Evolutionary conservation across 2,797 vertebrate species (phyloP), one percentile per base, ranked within the genome.

Genomic region (Paguma larvata): DNA sequence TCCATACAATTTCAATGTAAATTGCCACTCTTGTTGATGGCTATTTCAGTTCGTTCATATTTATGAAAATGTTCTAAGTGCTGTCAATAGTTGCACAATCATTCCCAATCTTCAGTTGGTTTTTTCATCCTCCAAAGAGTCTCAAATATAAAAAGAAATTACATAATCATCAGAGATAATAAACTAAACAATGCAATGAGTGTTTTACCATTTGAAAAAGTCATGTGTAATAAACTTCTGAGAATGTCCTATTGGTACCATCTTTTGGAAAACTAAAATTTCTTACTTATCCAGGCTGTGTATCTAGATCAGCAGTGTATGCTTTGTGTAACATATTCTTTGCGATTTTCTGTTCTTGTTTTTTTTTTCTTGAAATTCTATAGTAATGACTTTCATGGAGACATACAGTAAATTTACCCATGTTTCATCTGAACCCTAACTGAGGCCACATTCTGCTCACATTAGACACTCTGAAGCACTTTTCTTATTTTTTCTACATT

Each of bases 211-310:
- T 59, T 88, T 94, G 30, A 84, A 75, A 25, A 86, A 83, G 51
- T 89, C 79, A 4, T 27, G n/a, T 80, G 10, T 83, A 80, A 78
- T 84, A 93, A 79, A 56, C 73, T 91, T 91, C 25, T 84, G 32
- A 63, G 63, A 94, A 53, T 8, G 56, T 67, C 11, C 21, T 62
- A 34, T 78, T 79, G 63, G 8, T 32, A 34, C 23, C 73, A 3
- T 46, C 59, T 41, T 91, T 91, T 67, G 77, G 41, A 82, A 89
- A 94, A 65, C 0, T 11, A 63, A 79, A 44, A 48, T 59, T 78
- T 73, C 46, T 65, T 77, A 34, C 6, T 48, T 82, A 48, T 27
- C 15, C 25, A 83, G 38, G 23, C 38, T 65, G 9, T 48, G 9
- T 38, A 23, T 23, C 67, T 79, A 41, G 70, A n/a, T 90, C 38